phyloP scores from a whole-genome alignment of 2,113 vertebrate species.

The Oreotragus oreotragus region DNA sequence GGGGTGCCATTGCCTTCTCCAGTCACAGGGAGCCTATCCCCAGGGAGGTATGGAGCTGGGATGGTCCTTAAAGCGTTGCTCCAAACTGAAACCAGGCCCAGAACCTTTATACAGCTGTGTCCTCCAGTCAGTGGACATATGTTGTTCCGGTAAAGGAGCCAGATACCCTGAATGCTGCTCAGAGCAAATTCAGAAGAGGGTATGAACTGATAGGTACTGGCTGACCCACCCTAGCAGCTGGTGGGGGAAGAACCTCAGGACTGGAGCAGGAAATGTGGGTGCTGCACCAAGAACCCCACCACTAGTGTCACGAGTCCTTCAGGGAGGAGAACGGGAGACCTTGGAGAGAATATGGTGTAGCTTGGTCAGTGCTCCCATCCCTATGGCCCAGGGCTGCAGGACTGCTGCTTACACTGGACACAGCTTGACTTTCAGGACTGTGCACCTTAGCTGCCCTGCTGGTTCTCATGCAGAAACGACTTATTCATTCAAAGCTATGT shows the following conservation, averaged over 20 bases:
- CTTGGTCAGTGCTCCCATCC: neutral
- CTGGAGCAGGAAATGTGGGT: fast-evolving
- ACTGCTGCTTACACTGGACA: fast-evolving
- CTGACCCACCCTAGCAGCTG: neutral
- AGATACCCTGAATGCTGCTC: neutral
- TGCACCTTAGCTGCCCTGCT: neutral
- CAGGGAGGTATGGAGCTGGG: fast-evolving
- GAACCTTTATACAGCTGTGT: neutral
- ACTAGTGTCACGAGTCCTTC: fast-evolving
- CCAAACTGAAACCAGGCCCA: neutral
- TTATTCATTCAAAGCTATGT: fast-evolving
- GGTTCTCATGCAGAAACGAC: fast-evolving
- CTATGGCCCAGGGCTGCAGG: fast-evolving
- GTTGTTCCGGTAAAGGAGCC: neutral
- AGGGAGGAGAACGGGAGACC: neutral
- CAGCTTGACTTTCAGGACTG: fast-evolving
- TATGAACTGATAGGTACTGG: fast-evolving
- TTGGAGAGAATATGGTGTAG: too few relatives aligned
- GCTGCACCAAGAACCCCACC: neutral
- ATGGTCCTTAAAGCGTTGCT: too few relatives aligned
- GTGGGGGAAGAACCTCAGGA: neutral
- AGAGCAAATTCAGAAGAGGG: neutral
- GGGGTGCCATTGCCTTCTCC: too few relatives aligned
- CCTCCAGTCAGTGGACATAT: fast-evolving
- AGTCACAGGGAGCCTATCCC: neutral